Percentiles rank a stretch among this genome's conserved stretches.
Conservation (phyloP, 2,113 vertebrate species). For the Prunella fulvescens region DNA sequence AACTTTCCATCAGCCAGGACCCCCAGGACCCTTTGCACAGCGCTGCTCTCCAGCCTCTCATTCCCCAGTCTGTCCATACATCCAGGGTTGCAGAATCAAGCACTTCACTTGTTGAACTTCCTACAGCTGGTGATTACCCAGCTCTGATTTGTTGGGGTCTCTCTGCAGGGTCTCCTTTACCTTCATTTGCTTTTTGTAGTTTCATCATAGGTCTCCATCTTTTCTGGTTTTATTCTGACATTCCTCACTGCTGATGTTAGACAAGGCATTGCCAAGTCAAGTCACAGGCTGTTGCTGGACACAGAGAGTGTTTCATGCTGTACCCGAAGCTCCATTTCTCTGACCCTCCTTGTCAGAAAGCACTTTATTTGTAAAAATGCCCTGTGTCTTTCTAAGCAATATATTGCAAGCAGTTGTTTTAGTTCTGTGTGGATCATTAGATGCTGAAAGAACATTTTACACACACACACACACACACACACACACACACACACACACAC, state of each 20-base stretch:
- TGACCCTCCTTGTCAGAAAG: background rate
- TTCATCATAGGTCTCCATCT: background rate
- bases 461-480: background rate
- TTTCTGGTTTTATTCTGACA: background rate
- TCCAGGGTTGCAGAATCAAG: background rate
- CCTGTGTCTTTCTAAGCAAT: background rate
- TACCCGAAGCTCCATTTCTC: background rate
- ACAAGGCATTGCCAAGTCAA: background rate
- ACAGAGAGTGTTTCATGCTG: background rate
- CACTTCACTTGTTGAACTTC: background rate
- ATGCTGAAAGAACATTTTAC: background rate
- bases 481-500: background rate
- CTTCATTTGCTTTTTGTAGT: background rate
- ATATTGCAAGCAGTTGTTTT: background rate
- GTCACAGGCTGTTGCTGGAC: background rate
- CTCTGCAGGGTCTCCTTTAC: background rate
- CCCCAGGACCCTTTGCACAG: background rate
- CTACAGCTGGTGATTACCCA: background rate
- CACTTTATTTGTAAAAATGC: background rate
- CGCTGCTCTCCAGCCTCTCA: background rate
- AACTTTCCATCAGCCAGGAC: background rate
- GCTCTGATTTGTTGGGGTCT: background rate
- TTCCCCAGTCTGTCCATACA: rapidly evolving
- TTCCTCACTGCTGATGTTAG: rapidly evolving
- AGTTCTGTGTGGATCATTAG: background rate